A percentile compares a stretch with the other conserved stretches of the same genome.
phyloP scores from a whole-genome alignment of 2,797 vertebrate species.

The Rhynchonycteris naso region DNA sequence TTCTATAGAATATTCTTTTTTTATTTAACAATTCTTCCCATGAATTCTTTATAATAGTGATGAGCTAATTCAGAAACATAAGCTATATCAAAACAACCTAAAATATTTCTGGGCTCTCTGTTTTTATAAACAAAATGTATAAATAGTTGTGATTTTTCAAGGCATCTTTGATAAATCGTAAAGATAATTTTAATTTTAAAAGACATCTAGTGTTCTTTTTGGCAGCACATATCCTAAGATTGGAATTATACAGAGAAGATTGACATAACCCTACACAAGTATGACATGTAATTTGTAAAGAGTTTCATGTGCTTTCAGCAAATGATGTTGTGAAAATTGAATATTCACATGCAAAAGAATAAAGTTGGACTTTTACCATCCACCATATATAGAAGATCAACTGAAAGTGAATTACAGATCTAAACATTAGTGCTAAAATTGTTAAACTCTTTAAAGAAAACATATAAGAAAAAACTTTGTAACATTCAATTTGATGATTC shows the following conservation, averaged over 20 bases:
- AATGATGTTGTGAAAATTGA: not conserved
- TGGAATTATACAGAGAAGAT: not conserved
- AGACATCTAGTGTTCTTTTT: not conserved
- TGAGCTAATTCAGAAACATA: constrained; percentile 1
- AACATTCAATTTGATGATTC: not conserved
- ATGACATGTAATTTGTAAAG: not conserved
- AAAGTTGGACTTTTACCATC: not conserved
- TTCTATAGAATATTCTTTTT: not conserved
- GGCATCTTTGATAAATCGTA: not conserved
- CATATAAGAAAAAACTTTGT: not conserved
- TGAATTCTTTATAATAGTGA: not conserved
- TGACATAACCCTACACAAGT: not conserved
- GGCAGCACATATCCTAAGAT: not conserved
- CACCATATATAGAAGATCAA: not conserved
- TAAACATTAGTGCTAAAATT: not conserved
- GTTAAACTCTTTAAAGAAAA: not conserved
- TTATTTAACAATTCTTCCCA: constrained; percentile 10
- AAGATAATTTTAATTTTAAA: constrained; percentile 6
- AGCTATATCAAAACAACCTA: not conserved
- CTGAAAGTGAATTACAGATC: not conserved
- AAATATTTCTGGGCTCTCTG: constrained; percentile 24
- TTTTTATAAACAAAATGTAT: not conserved
- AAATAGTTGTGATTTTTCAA: constrained; percentile 11
- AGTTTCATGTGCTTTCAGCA: not conserved
- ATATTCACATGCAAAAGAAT: not conserved